These are phyloP conservation scores for Cossypha caffra DNA, from an alignment of 2,797 vertebrate species.

Conservation along the genomic window DNA sequence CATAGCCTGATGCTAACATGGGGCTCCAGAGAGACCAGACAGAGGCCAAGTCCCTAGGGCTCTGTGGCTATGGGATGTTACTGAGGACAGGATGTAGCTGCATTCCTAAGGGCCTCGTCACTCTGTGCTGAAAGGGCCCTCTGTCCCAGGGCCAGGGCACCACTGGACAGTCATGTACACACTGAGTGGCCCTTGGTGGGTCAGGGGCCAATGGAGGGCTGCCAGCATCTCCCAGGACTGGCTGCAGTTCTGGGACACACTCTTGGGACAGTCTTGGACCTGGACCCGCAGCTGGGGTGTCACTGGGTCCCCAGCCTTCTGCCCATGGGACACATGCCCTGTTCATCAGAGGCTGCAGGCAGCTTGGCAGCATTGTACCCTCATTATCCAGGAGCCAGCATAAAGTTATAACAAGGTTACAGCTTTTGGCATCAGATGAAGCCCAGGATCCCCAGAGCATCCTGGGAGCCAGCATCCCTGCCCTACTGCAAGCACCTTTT, in stretches of 20 bases:
- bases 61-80: rapidly evolving
- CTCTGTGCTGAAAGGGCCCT: background rate
- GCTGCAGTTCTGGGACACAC: rapidly evolving
- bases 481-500: background rate
- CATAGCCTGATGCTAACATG: background rate
- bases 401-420: background rate
- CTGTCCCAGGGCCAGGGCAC: background rate
- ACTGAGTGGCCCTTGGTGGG: background rate
- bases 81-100: background rate
- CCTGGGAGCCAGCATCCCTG: background rate
- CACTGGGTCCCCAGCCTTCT: background rate
- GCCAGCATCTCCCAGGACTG: background rate
- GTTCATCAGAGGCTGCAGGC: background rate
- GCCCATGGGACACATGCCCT: rapidly evolving
- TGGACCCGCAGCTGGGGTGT: rapidly evolving
- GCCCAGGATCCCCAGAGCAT: background rate
- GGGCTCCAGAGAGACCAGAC: rapidly evolving
- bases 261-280: background rate
- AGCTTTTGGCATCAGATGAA: background rate
- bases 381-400: background rate
- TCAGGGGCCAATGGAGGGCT: background rate
- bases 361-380: rapidly evolving
- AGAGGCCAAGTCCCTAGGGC: background rate
- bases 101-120: background rate
- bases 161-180: background rate